These are phyloP conservation scores for Sturnus vulgaris DNA, from an alignment of 2,113 vertebrate genomes.

Conservation along the genomic window DNA sequence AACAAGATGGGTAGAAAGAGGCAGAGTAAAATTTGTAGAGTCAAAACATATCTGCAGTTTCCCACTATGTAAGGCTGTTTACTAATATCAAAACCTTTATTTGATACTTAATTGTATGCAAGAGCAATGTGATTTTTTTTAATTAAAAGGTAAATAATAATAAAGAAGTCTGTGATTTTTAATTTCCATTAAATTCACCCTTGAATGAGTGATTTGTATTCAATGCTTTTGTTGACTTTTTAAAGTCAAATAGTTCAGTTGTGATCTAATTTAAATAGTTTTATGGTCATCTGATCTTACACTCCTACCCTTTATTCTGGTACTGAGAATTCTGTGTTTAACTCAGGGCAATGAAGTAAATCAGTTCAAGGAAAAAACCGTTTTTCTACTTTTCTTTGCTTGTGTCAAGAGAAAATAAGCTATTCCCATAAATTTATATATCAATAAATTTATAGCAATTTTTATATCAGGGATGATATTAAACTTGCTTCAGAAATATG, in stretches of 20 bases:
- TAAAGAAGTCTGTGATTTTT: not conserved
- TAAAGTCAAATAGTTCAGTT: not conserved
- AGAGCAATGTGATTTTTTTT: not conserved
- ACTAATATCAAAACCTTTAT: not conserved
- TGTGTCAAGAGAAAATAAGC: not conserved
- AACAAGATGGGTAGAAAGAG: not conserved
- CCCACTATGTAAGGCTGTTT: not conserved
- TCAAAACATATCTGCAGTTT: not conserved
- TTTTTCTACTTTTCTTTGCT: not conserved
- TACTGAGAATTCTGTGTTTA: not conserved
- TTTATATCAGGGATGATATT: not conserved
- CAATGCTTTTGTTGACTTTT: not conserved
- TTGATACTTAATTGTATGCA: not conserved
- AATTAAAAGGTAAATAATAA: not conserved
- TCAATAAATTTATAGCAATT: not conserved
- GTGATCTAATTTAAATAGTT: not conserved
- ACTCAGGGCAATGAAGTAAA: not conserved
- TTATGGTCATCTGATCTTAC: not conserved
- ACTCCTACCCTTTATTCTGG: not conserved
- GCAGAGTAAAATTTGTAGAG: not conserved
- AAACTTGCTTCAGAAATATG: not conserved
- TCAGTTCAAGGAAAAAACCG: not conserved
- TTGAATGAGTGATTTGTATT: not conserved
- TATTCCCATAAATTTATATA: not conserved
- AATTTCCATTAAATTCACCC: conserved; percentile 7